phyloP scores from a whole-genome alignment of 2,113 vertebrate genomes.

The Pteruthius melanotis region DNA sequence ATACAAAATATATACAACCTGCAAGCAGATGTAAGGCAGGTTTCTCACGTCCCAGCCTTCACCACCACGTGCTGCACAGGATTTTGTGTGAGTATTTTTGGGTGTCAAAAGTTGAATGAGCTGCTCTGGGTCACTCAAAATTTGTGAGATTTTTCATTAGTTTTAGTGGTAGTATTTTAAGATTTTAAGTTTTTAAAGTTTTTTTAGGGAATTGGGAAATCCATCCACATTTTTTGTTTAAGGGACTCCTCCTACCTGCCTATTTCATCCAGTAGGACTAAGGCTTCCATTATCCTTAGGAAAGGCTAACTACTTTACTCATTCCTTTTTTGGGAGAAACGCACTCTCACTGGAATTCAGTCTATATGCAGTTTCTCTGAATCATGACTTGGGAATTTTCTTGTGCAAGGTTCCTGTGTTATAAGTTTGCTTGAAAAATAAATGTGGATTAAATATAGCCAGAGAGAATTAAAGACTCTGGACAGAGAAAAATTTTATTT shows the following conservation, averaged over 20 bases:
- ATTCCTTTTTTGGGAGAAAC: not conserved
- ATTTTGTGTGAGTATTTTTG: not conserved
- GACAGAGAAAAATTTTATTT: not conserved
- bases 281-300: not conserved
- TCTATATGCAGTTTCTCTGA: not conserved
- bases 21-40: not conserved
- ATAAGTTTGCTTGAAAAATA: not conserved
- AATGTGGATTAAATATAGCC: not conserved
- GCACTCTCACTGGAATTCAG: not conserved
- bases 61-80: fast-evolving
- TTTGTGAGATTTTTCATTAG: not conserved
- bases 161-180: not conserved
- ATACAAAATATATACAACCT: not conserved
- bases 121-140: not conserved
- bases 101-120: not conserved
- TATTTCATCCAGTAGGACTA: not conserved
- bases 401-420: not conserved
- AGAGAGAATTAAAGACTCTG: not conserved
- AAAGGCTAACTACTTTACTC: not conserved
- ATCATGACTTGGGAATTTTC: not conserved
- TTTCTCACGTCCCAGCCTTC: not conserved
- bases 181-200: not conserved
- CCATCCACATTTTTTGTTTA: not conserved
- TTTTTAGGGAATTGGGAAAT: not conserved
- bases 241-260: not conserved